These are phyloP conservation scores for Chiridota heheva DNA, from an alignment of 35 echinoderm and acorn worm species.

Conservation along the genomic window DNA sequence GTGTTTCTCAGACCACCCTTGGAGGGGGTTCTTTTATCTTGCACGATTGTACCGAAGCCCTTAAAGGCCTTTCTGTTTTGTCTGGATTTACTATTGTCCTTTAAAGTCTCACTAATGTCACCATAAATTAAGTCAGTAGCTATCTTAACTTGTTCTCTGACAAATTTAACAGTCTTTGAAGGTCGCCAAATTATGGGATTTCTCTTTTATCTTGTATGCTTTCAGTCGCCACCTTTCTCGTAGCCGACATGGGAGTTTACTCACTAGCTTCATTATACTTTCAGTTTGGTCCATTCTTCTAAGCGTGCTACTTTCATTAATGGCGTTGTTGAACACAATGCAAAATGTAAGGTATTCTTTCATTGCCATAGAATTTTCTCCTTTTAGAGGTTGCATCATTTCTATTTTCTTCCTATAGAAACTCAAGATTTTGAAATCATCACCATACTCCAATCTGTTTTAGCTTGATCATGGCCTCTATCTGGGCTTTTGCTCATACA, in stretches of 20 bases:
- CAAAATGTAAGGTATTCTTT: background rate
- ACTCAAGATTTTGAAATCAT: background rate
- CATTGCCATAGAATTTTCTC: background rate
- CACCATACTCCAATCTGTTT: background rate
- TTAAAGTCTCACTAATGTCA: slow-evolving; percentile 2
- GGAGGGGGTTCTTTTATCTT: background rate
- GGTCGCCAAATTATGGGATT: background rate
- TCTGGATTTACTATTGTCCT: background rate
- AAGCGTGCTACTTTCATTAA: slow-evolving; percentile 10
- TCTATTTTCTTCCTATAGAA: background rate
- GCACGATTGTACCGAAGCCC: slow-evolving; percentile 12
- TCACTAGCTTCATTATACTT: slow-evolving; percentile 18
- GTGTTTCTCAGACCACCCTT: background rate
- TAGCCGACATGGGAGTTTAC: slow-evolving; percentile 21
- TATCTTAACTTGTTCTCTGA: slow-evolving; percentile 33
- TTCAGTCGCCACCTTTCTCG: slow-evolving; percentile 10
- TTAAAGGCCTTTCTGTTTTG: background rate
- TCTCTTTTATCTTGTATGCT: slow-evolving; percentile 20
- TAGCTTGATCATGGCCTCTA: background rate
- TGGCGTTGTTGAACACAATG: slow-evolving; percentile 1
- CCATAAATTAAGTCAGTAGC: slow-evolving; percentile 33
- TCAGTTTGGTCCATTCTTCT: slow-evolving; percentile 28
- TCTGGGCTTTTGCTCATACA: slow-evolving; percentile 21
- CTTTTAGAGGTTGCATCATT: background rate
- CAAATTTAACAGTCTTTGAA: slow-evolving; percentile 42